Base-by-base conservation (phyloP, 2,797 vertebrate species). In the Tragopan temminckii region DNA sequence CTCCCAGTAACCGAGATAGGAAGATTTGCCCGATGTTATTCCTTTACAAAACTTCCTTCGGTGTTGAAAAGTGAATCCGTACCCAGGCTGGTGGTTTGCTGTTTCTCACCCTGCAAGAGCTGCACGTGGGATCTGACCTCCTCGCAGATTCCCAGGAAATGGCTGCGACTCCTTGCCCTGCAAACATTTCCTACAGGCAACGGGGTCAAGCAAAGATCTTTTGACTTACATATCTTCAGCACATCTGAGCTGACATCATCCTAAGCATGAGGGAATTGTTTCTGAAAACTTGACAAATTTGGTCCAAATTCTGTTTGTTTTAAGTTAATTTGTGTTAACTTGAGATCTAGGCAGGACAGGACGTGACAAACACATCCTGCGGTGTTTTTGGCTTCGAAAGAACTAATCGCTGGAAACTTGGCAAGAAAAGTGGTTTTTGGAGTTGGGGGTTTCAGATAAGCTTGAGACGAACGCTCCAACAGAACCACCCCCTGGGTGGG, bases 351-450 rank as follows among this genome's bases (percentile, higher is more conserved):
- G 92, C 90, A 84, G 91, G 85, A 45, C 91, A 94, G 95, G 93
- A 95, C 53, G 74, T 95, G 93, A 96, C 91, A 93, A 94, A 95
- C 88, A 94, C 90, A 94, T 95, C 94, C 93, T 90, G 83, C 29
- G 0, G 70, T 69, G 91, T 42, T 94, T 80, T 93, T 78, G 69
- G 74, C 88, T 94, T 78, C 13, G 36, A 13, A 71, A 9, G 78
- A 91, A 93, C 72, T 86, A 45, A 88, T 35, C 48, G 89, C 94
- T 95, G 93, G 91, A 93, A 96, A 95, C 93, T 94, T 94, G 95
- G 93, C 91, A 69, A 79, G 74, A 93, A 67, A 82, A 93, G 46
- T 25, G 45, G 80, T 5, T 38, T 86, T 93, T 61, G 91, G 80
- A 94, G 83, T 31, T 4, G 25, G 78, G 83, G 93, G 80, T 52